Evolutionary conservation across 2,797 vertebrate genomes (phyloP).

Genomic region (Takifugu rubripes): DNA sequence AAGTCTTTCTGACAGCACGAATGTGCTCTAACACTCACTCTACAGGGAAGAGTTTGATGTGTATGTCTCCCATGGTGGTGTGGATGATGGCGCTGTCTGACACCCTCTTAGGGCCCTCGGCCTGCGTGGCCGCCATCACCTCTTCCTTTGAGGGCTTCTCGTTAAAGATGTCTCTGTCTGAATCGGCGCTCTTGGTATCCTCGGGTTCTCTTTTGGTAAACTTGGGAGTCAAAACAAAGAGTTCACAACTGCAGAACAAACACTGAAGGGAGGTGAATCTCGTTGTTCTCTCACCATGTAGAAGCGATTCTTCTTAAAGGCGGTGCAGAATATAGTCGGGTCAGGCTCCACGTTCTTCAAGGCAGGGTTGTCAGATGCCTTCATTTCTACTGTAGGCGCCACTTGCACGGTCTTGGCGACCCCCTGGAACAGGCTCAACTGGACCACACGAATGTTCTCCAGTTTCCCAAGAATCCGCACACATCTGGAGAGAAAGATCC

Average conservation of each 20-base stretch:
- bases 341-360: conserved; percentile 86
- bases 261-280: neutral
- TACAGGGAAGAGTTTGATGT: conserved; percentile 95
- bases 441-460: conserved; percentile 94
- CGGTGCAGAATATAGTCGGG: conserved; percentile 92
- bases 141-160: conserved; percentile 99
- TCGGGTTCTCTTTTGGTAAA: conserved; percentile 96
- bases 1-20: fast-evolving
- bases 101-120: conserved; percentile 95
- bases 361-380: conserved; percentile 95
- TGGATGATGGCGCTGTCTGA: conserved; percentile 98
- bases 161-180: conserved; percentile 97
- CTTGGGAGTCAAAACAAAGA: conserved; percentile 51
- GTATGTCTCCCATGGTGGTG: conserved; percentile 98
- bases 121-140: conserved; percentile 98
- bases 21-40: conserved; percentile 81
- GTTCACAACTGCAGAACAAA: neutral
- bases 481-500: conserved; percentile 75
- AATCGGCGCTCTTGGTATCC: conserved; percentile 96
- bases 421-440: conserved; percentile 92
- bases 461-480: conserved; percentile 95
- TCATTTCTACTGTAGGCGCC: conserved; percentile 95
- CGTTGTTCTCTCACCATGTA: conserved; percentile 82
- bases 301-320: conserved; percentile 98
- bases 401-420: conserved; percentile 84